A percentile compares a stretch with the other conserved stretches of the same genome.
Evolutionary conservation across 2,888 invertebrate genomes (phyloP).

Genomic region (Xylota sylvarum): DNA sequence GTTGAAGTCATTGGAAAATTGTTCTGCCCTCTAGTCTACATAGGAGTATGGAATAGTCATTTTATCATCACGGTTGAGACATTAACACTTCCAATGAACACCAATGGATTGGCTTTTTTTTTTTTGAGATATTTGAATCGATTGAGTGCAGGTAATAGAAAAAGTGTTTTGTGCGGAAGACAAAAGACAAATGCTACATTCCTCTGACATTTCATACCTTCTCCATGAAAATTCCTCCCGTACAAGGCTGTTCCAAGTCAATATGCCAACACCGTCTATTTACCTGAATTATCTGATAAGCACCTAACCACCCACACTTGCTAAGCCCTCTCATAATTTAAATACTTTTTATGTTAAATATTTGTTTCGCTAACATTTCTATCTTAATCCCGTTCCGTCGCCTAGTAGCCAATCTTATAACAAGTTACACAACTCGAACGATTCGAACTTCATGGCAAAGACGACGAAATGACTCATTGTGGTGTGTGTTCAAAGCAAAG

Average conservation of each 20-base stretch:
- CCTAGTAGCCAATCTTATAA: slow-evolving; percentile 23
- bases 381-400: slow-evolving; percentile 15
- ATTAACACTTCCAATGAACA: too few species aligned
- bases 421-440: slow-evolving; percentile 49
- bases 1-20: too few species aligned
- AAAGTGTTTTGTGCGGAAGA: too few species aligned
- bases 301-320: slow-evolving; percentile 30
- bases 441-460: slow-evolving; percentile 21
- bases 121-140: too few species aligned
- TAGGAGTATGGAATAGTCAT: too few species aligned
- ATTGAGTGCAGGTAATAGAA: too few species aligned
- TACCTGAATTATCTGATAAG: slow-evolving; percentile 19
- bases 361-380: slow-evolving; percentile 19
- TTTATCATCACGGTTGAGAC: too few species aligned
- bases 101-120: too few species aligned
- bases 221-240: background rate
- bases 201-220: background rate
- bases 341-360: slow-evolving; percentile 21
- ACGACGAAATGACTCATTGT: slow-evolving; percentile 48
- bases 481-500: slow-evolving; percentile 17
- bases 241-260: background rate
- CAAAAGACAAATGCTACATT: too few species aligned
- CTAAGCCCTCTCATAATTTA: slow-evolving; percentile 19
- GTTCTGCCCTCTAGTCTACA: too few species aligned
- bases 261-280: slow-evolving; percentile 16